A percentile compares a stretch with the other conserved stretches of the same genome.
Evolutionary conservation across 2,888 invertebrate genomes (phyloP).

Genomic region (Netelia virgata): DNA sequence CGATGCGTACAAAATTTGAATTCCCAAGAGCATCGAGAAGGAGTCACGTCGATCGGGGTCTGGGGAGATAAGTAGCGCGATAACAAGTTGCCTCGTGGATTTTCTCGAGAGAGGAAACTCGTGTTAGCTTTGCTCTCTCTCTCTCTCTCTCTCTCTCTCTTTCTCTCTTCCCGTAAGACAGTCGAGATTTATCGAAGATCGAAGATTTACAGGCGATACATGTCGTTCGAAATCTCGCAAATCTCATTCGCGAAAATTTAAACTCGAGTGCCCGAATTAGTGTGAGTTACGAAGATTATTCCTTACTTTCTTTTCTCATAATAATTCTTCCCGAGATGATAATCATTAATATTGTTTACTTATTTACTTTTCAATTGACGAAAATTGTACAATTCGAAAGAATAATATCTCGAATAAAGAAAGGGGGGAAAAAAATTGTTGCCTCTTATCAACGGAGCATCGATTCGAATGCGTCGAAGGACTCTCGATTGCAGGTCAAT

Average conservation of each 20-base stretch:
- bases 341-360: not conserved
- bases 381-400: not conserved
- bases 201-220: slow-evolving; percentile 35
- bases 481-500: not conserved
- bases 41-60: slow-evolving; percentile 37
- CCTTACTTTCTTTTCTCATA: slow-evolving; percentile 13
- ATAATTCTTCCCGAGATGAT: not conserved
- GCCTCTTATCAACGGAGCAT: not conserved
- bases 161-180: not conserved
- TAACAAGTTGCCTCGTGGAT: slow-evolving; percentile 16
- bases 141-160: slow-evolving; percentile 8
- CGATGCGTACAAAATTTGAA: not conserved
- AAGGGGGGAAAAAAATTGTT: not conserved
- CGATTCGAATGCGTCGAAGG: not conserved
- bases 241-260: slow-evolving; percentile 30
- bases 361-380: not conserved
- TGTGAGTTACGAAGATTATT: not conserved
- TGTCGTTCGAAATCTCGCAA: slow-evolving; percentile 28
- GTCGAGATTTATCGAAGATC: slow-evolving; percentile 44
- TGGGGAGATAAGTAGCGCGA: slow-evolving; percentile 34
- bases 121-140: not conserved
- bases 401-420: not conserved
- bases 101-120: slow-evolving; percentile 4
- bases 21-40: slow-evolving; percentile 23
- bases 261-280: not conserved